These are phyloP conservation scores for Ganaspis brasiliensis DNA, from an alignment of 2,888 invertebrate genomes.

Conservation along the genomic window DNA sequence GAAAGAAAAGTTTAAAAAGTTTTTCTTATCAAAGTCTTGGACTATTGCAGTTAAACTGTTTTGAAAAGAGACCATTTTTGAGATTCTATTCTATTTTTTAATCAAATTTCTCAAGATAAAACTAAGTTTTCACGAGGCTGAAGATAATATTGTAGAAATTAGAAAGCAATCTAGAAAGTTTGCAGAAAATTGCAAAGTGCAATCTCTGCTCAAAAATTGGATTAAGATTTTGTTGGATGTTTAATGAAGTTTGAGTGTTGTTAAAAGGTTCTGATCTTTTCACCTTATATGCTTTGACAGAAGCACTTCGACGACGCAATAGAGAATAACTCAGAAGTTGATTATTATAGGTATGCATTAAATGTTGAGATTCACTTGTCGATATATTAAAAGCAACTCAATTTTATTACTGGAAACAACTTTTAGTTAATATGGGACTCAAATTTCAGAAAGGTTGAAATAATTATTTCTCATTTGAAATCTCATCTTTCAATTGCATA, in stretches of 20 bases:
- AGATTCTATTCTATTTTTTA: neutral
- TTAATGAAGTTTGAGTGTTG: neutral
- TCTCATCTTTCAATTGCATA: too few species aligned
- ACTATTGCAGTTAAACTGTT: too few species aligned
- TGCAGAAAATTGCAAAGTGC: neutral
- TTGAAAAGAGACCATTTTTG: neutral
- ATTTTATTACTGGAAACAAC: too few species aligned
- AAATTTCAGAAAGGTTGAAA: too few species aligned
- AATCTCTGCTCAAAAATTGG: conserved; percentile 9
- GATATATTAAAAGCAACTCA: too few species aligned
- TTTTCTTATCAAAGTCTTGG: too few species aligned
- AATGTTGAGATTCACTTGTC: too few species aligned
- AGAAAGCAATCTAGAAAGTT: conserved; percentile 2
- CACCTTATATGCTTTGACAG: neutral
- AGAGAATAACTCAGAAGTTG: neutral
- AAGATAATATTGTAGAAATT: neutral
- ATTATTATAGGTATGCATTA: too few species aligned
- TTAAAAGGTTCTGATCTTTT: conserved; percentile 2
- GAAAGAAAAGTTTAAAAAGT: too few species aligned
- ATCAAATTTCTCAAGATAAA: neutral
- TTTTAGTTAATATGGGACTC: too few species aligned
- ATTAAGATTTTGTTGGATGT: neutral
- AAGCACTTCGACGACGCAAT: neutral
- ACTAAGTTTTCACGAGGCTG: neutral
- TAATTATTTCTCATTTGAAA: too few species aligned